phyloP scores from a whole-genome alignment of 2,113 vertebrate species.

The Lophius piscatorius region DNA sequence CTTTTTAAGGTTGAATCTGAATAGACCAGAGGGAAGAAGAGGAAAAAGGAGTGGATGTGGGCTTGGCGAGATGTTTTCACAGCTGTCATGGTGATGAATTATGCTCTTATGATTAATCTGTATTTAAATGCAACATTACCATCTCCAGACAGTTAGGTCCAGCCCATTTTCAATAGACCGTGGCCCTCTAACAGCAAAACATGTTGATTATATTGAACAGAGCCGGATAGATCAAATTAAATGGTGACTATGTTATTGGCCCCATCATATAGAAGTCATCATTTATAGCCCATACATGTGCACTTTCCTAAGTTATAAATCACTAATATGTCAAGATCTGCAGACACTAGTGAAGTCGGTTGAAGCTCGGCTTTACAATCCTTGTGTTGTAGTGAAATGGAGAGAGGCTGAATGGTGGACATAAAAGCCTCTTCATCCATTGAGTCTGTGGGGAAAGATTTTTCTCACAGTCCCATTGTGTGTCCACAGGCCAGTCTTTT shows the following conservation, averaged over 20 bases:
- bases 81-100: constrained; percentile 79
- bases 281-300: not conserved
- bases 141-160: constrained; percentile 63
- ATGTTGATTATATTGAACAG: constrained; percentile 61
- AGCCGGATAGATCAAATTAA: constrained; percentile 26
- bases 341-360: not conserved
- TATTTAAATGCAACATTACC: constrained; percentile 77
- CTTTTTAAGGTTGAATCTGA: constrained; percentile 55
- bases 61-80: constrained; percentile 74
- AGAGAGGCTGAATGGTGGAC: constrained; percentile 43
- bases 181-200: constrained; percentile 56
- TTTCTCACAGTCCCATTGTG: constrained; percentile 65
- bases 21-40: constrained; percentile 69
- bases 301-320: constrained; percentile 7
- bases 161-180: constrained; percentile 60
- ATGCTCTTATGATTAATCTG: constrained; percentile 75
- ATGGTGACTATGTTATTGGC: constrained; percentile 19
- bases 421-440: constrained; percentile 53
- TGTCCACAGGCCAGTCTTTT: constrained; percentile 41
- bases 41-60: constrained; percentile 66
- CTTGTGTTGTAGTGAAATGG: constrained; percentile 24
- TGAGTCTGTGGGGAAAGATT: constrained; percentile 50
- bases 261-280: constrained; percentile 20
- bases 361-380: constrained; percentile 34
- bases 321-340: not conserved